Conservation (phyloP, 2,113 vertebrate species). For the Oxygymnocypris stewartii region DNA sequence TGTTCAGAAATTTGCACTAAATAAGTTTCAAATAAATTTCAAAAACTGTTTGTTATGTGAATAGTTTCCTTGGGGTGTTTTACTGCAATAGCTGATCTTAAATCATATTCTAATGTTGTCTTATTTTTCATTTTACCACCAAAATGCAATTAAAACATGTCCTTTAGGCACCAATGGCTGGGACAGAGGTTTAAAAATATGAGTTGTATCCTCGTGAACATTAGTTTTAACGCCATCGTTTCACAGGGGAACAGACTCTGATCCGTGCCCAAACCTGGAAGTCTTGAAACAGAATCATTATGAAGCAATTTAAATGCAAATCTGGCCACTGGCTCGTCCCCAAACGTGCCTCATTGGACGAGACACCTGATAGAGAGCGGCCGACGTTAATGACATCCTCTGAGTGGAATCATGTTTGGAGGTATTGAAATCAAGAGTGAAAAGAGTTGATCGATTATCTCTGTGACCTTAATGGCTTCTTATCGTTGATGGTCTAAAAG, state of each 20-base stretch:
- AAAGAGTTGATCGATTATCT: constrained; percentile 32
- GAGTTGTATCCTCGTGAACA: constrained; percentile 9
- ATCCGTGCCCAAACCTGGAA: constrained; percentile 35
- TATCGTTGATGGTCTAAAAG: constrained; percentile 1
- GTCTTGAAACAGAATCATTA: constrained; percentile 43
- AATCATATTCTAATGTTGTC: constrained; percentile 5
- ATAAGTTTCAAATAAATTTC: constrained; percentile 3
- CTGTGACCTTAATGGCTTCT: constrained; percentile 3
- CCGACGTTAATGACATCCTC: constrained; percentile 32
- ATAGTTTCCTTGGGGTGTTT: background rate
- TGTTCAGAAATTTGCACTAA: background rate
- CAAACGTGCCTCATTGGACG: background rate
- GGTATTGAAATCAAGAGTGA: constrained; percentile 20
- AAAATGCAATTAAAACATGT: constrained; percentile 15
- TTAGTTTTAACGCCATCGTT: constrained; percentile 10
- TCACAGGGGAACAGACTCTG: background rate
- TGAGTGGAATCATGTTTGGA: constrained; percentile 30
- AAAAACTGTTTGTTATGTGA: background rate
- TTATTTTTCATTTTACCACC: background rate
- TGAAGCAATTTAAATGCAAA: constrained; percentile 50
- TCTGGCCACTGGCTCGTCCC: background rate
- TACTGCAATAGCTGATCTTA: constrained; percentile 1
- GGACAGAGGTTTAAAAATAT: constrained; percentile 6
- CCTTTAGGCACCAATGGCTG: constrained; percentile 2
- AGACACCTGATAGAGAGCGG: constrained; percentile 23